Conservation (phyloP, 1,140 invertebrate genomes). For the Trigoniulus corallinus region DNA sequence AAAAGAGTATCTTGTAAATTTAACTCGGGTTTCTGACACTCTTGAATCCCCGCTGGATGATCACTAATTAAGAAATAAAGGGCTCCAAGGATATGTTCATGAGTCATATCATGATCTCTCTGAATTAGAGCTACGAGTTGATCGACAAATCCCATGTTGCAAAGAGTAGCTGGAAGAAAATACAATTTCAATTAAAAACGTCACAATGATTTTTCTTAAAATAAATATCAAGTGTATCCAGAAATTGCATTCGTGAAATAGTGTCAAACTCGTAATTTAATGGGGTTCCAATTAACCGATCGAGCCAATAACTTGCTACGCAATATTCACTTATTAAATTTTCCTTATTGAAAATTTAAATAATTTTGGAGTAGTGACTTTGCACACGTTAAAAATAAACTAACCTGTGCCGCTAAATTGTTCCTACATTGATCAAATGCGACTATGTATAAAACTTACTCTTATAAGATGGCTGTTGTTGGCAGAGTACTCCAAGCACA, state of each 20-base stretch:
- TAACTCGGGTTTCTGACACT: constrained; percentile 33
- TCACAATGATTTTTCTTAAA: not conserved
- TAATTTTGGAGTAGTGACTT: no score
- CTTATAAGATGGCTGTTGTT: constrained; percentile 33
- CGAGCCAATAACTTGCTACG: no score
- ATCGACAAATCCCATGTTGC: constrained; percentile 39
- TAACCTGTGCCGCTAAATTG: no score
- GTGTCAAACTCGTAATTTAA: no score
- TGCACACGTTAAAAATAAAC: no score
- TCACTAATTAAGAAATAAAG: constrained; percentile 30
- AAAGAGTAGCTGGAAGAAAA: constrained; percentile 25
- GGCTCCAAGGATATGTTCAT: constrained; percentile 37
- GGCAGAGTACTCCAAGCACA: constrained; percentile 40
- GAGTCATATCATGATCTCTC: constrained; percentile 25
- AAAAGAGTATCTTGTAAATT: constrained; percentile 26
- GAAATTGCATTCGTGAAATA: no score
- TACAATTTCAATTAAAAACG: not conserved
- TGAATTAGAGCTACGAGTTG: constrained; percentile 33
- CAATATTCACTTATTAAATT: no score
- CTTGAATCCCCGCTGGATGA: constrained; percentile 29
- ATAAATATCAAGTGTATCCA: not conserved
- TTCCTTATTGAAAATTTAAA: no score
- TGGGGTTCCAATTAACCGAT: no score
- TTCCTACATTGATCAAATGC: no score
- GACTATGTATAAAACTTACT: no score